A percentile compares a stretch with the other conserved stretches of the same genome.
These are phyloP conservation scores for Pogonophryne albipinna DNA, from an alignment of 2,797 vertebrate genomes.

Conservation along the genomic window DNA sequence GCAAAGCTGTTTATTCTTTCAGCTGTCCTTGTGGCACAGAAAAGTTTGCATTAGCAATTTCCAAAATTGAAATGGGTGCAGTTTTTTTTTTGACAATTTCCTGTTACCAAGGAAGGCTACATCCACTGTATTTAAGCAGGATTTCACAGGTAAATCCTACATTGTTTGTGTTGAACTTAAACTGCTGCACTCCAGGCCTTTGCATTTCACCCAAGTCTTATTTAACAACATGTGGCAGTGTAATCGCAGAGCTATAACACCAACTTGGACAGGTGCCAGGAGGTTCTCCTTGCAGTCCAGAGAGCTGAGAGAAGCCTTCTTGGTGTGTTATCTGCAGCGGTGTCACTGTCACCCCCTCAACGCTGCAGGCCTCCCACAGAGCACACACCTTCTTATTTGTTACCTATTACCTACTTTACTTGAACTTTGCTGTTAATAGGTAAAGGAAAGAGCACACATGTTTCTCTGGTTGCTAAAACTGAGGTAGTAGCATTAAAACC, in stretches of 20 bases:
- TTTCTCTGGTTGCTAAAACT: slow-evolving; percentile 1
- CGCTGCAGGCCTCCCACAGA: slow-evolving; percentile 34
- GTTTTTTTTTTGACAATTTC: slow-evolving; percentile 47
- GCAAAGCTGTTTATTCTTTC: background rate
- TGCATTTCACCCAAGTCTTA: slow-evolving; percentile 41
- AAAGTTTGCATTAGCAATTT: background rate
- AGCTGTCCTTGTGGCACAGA: background rate
- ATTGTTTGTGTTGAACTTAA: slow-evolving; percentile 4
- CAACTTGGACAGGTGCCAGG: slow-evolving; percentile 34
- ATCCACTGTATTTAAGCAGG: slow-evolving; percentile 12
- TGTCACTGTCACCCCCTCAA: slow-evolving; percentile 43
- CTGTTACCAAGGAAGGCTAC: slow-evolving; percentile 33
- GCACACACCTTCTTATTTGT: slow-evolving; percentile 27
- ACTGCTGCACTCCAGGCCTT: background rate
- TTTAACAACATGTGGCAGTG: slow-evolving; percentile 48
- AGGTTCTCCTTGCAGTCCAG: slow-evolving; percentile 24
- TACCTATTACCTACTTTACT: slow-evolving; percentile 46
- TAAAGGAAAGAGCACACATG: slow-evolving; percentile 7
- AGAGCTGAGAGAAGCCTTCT: slow-evolving; percentile 28
- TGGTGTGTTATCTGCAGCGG: slow-evolving; percentile 40
- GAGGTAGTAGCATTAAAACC: background rate
- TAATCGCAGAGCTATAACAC: slow-evolving; percentile 44
- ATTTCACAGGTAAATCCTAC: background rate
- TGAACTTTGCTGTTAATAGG: slow-evolving; percentile 41
- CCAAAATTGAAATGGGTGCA: slow-evolving; percentile 10